These are phyloP conservation scores for Anoura caudifer DNA, from an alignment of 2,113 vertebrate genomes.

Conservation along the genomic window DNA sequence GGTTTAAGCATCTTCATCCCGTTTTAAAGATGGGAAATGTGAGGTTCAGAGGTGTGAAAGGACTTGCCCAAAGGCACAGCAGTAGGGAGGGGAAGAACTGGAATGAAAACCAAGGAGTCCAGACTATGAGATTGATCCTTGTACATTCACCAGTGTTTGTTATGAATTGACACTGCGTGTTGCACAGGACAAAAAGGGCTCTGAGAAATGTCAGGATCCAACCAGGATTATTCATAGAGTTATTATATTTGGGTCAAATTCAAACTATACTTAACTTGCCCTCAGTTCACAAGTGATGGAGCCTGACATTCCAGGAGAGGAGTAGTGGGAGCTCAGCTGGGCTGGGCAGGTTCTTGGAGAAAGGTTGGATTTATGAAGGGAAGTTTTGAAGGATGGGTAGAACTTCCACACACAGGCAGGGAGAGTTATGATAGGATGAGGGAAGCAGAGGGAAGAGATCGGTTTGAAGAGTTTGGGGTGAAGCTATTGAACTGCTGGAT, in stretches of 20 bases:
- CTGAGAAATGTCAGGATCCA: background rate
- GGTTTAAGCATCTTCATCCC: background rate
- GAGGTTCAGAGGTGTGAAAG: background rate
- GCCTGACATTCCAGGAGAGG: background rate
- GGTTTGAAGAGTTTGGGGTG: background rate
- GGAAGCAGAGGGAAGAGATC: background rate
- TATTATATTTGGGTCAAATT: background rate
- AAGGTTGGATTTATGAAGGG: background rate
- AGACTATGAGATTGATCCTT: background rate
- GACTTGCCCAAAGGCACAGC: background rate
- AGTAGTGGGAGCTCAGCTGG: background rate
- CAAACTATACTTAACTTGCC: background rate
- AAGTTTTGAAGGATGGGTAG: background rate
- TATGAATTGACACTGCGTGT: background rate
- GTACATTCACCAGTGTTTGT: background rate
- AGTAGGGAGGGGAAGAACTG: background rate
- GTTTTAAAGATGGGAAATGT: background rate
- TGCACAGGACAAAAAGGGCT: background rate
- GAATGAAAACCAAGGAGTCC: background rate
- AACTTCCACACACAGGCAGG: background rate
- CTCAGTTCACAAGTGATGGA: background rate
- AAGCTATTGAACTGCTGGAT: background rate
- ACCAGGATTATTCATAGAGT: background rate
- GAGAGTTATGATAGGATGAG: background rate
- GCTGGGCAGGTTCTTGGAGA: background rate